Evolutionary conservation across 1,140 invertebrate genomes (phyloP), one percentile per base, ranked within the genome.

Genomic region (Penaeus chinensis): DNA sequence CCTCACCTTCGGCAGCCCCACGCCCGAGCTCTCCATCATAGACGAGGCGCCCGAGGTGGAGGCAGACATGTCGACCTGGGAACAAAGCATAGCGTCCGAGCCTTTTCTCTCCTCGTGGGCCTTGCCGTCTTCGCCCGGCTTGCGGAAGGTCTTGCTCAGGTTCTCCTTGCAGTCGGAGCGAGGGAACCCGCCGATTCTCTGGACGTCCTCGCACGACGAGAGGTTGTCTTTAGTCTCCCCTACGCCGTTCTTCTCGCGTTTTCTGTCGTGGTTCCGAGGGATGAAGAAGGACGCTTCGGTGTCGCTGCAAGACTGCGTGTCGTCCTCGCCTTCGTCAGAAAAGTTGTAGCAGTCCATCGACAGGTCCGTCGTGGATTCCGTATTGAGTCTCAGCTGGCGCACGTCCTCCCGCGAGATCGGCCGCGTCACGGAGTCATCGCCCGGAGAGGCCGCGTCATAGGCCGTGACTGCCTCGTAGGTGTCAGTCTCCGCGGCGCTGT

Each of bases 281-380:
- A 87, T 87, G 71, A 87, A 87, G 71, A 87, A 87, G 27, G 85
- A 87, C 16, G 86, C 86, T 66, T 87, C 86, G 0, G 86, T 87
- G 80, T 87, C 86, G n/a, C 86, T 87, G 61, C 80, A 87, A 1
- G 86, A 87, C 60, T 87, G 86, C 7, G 85, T 87, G 32, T 61
- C 65, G 24, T 87, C 85, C 27, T 74, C 62, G 19, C 82, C 85
- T 0, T 87, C 86, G 37, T 87, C 86, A 4, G 80, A 82, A 32
- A 65, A 77, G 86, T 87, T 83, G 71, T 87, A 87, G 24, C 69
- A 63, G n/a, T 82, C 80, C 54, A 87, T 77, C 18, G 86, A 87
- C n/a, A 87, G 62, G 61, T 87, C 86, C 8, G 86, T 87, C 32
- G 80, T 83, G 27, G 86, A 87, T 61, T 87, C 86, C 5, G 86